Evolutionary conservation across 2,797 vertebrate species (phyloP), one percentile per base, ranked within the genome.

Genomic region (Ctenochaetus hawaiiensis): DNA sequence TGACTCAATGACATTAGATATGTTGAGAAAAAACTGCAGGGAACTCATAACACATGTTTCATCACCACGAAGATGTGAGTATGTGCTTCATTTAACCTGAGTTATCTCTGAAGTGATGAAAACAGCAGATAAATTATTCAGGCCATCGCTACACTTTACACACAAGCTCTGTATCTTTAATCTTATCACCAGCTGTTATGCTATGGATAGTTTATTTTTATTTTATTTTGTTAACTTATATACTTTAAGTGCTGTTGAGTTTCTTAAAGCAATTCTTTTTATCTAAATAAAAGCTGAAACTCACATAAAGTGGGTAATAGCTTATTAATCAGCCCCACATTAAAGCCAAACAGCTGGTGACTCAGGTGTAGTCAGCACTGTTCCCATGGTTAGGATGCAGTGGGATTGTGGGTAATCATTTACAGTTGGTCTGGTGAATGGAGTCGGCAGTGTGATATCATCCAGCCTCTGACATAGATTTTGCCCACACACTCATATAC

Each of bases 401-500:
- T 20, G 73, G 83, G 80, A 74, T 59, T 80, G 70, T 86, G 80
- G 80, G 77, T 83, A 78, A 84, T 83, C 30, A 68, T 85, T 78
- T 61, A 60, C 78, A 86, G 81, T 67, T 49, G 65, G 49, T 71
- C 10, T 20, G 22, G 39, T 58, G 78, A 80, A 78, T 77, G 57
- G 20, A 44, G 49, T 48, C 76, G 26, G 51, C 43, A 26, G 41
- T 49, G 20, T 67, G 51, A 89, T 56, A 58, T 61, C 59, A 68
- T 48, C 23, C 53, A 61, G 51, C 41, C 51, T 66, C 18, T 61
- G 34, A 81, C 54, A 78, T 2, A 51, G 20, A 51, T 69, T 69
- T 58, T 53, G n/a, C 70, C 18, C 74, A 76, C 67, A 83, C 56
- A 70, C 53, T 13, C 52, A 52, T 13, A 59, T 22, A 56, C 30